Base-by-base conservation (phyloP, 92 coral and sea anemone species). In the Porites rus region DNA sequence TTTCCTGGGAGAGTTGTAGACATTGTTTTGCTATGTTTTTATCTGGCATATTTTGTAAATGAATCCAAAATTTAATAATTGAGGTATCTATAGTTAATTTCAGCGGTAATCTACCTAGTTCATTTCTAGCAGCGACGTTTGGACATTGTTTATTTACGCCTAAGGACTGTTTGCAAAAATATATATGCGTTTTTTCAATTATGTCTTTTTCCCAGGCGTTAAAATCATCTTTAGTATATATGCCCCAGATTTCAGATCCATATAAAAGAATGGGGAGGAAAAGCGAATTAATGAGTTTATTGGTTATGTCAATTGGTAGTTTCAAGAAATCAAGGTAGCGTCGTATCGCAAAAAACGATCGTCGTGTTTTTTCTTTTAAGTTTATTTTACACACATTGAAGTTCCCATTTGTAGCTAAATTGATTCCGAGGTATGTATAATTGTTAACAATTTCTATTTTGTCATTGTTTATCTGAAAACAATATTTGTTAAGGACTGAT, bases 371-470 rank as follows among this genome's bases (percentile, higher is more conserved):
- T 14, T 58, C 62, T 58, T 58, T 58, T 58, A 14, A 58, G 62
- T 58, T 58, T 58, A 58, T 58, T 58, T 58, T 58, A 6, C 16
- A 58, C 2, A 10, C 62, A 14, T 14, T 58, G 62, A 76, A 76
- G 46, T 63, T 62, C 4, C 82, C 69, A 52, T 77, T 77, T 7
- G 67, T 11, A 52, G 82, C 59, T 21, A 76, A 51, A 16, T 51
- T 76, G 60, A 28, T 24, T 8, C 82, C 82, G 22, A 77, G 70
- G 43, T 77, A 77, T 20, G 46, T 77, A 72, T 73, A 71, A 54
- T 83, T 73, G 20, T 24, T 28, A 60, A 72, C 70, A 38, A 72
- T 20, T 16, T 65, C 82, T 46, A 84, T 72, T 66, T 25, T 53
- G 28, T 72, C 9, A 8, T 67, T 54, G 9, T 68, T 60, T 6